Conservation (phyloP, 2,888 invertebrate genomes). For the Tuta absoluta region DNA sequence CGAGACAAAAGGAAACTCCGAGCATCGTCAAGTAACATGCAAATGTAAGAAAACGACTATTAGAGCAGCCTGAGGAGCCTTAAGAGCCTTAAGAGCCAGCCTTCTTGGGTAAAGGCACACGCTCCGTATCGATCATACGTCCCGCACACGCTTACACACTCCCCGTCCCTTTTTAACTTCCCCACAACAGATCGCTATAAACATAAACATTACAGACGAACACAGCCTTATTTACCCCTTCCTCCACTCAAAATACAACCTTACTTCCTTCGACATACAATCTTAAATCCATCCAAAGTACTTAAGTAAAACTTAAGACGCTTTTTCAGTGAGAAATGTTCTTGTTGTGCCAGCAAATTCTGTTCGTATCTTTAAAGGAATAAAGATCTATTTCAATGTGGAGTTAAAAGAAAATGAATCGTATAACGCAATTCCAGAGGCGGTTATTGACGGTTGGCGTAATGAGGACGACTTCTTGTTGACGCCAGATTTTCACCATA, state of each 20-base stretch:
- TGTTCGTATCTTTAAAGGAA: conserved; percentile 75
- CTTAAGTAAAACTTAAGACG: conserved; percentile 34
- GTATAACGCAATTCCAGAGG: conserved; percentile 61
- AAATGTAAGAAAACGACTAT: conserved; percentile 81
- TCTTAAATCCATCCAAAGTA: conserved; percentile 25
- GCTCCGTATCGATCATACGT: conserved; percentile 75
- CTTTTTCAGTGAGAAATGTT: conserved; percentile 36
- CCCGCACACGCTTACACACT: conserved; percentile 77
- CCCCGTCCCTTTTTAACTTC: conserved; percentile 79
- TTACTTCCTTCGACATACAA: not conserved
- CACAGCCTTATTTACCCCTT: conserved; percentile 52
- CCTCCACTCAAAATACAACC: conserved; percentile 37
- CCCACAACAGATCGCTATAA: conserved; percentile 79
- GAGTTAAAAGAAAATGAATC: conserved; percentile 72
- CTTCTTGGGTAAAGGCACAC: conserved; percentile 40
- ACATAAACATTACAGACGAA: conserved; percentile 65
- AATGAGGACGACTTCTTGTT: conserved; percentile 17
- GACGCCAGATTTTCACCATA: not conserved
- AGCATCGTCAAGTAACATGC: conserved; percentile 74
- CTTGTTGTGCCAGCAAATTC: conserved; percentile 78
- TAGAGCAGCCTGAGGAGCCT: conserved; percentile 47
- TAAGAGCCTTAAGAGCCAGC: not conserved
- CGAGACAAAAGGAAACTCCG: conserved; percentile 64
- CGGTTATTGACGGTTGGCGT: conserved; percentile 49
- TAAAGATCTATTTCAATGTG: conserved; percentile 76